These are phyloP conservation scores for Aphelenchoides fujianensis DNA, from an alignment of 1,140 invertebrate species.

Conservation along the genomic window DNA sequence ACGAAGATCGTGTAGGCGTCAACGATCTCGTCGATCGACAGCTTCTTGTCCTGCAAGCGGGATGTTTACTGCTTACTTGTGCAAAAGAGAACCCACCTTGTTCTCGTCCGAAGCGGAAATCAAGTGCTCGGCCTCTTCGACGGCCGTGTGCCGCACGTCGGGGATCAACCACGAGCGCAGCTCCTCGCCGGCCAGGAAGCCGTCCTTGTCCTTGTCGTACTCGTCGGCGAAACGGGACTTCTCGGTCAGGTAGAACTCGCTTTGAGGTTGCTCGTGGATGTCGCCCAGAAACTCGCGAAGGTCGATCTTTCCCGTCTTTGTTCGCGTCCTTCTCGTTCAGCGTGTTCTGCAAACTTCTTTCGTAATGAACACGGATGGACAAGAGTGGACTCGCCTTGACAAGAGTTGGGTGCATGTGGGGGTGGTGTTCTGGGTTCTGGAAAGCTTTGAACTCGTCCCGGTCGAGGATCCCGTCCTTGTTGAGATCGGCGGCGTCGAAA, in stretches of 20 bases:
- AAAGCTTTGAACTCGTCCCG: conserved; percentile 81
- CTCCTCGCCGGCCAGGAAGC: conserved; percentile 75
- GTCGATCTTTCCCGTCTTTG: conserved; percentile 71
- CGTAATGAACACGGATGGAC: no score
- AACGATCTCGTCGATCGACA: conserved; percentile 81
- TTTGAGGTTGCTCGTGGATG: conserved; percentile 69
- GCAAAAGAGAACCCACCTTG: conserved; percentile 63
- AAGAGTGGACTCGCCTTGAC: conserved; percentile 9
- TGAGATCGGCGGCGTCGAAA: conserved; percentile 79
- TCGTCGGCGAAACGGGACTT: conserved; percentile 86
- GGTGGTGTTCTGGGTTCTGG: conserved; percentile 87
- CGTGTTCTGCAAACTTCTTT: conserved; percentile 70
- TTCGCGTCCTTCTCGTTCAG: conserved; percentile 80
- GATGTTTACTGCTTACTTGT: background rate
- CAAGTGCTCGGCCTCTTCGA: conserved; percentile 84
- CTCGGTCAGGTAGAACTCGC: conserved; percentile 75
- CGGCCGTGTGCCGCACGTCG: conserved; percentile 79
- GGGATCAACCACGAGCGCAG: conserved; percentile 85
- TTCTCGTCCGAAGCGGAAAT: conserved; percentile 83
- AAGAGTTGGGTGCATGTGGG: conserved; percentile 63
- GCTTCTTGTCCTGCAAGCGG: conserved; percentile 69
- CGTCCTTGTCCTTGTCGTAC: conserved; percentile 82
- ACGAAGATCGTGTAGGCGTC: conserved; percentile 86
- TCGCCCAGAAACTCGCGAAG: conserved; percentile 62
- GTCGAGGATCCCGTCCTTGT: conserved; percentile 77